Base-by-base conservation (phyloP, 2,113 vertebrate species). In the Otolemur garnettii region DNA sequence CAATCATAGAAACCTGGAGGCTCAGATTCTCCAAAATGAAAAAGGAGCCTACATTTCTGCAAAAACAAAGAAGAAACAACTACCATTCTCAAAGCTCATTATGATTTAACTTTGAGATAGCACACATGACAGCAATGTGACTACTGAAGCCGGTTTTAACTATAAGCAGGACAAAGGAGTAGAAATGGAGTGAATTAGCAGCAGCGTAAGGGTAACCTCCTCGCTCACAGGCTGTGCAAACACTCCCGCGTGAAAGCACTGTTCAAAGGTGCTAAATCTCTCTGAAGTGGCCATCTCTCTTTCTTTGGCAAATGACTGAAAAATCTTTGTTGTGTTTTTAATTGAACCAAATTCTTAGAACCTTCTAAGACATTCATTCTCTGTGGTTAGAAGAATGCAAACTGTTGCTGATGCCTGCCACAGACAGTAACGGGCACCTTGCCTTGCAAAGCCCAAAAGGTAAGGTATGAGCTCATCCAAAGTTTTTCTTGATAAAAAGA, bases 61-160 rank as follows among this genome's bases (percentile, higher is more conserved):
- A 96, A 80, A 94, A 97, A 88, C 77, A 94, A 97, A 97, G 96
- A 4, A 91, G 91, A 98, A 97, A 96, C 45, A 96, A 97, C 60
- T 4, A 95, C 89, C 90, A 81, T 59, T 91, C 17, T 66, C 82
- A 82, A 84, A 90, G 96, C 75, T 96, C 95, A 71, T 95, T 97
- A 97, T 95, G 78, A 91, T 97, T 98, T 97, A 86, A 96, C 87
- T 96, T 97, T 2, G 91, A 26, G 97, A 95, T 77, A 96, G 72
- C 82, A 50, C 86, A 92, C 92, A 95, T 87, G 84, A 95, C 90
- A 85, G 93, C 77, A 93, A 87, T 78, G 93, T 82, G 92, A 96
- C 81, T 96, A 72, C 84, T 15, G 82, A 91, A 92, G 91, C 53
- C 95, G 79, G 71, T 95, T 95, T 94, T 19, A 81, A 93, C 69